These are phyloP conservation scores for Montipora capitata DNA, from an alignment of 92 coral and sea anemone species.

Conservation along the genomic window DNA sequence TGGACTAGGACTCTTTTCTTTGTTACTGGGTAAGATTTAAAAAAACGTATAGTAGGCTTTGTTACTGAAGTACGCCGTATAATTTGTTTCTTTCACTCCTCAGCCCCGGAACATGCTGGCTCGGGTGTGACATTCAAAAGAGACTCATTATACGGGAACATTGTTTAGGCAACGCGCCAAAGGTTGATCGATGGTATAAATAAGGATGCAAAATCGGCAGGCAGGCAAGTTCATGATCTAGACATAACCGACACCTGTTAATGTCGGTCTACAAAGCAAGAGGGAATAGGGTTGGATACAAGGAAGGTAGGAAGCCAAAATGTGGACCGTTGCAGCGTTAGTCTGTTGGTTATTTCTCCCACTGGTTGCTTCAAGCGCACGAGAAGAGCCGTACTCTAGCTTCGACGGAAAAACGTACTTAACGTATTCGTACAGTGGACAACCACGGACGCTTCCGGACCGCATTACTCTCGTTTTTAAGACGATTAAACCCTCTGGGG, in stretches of 20 bases:
- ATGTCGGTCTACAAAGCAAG: slow-evolving; percentile 44
- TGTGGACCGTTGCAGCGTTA: slow-evolving; percentile 28
- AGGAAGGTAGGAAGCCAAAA: slow-evolving; percentile 47
- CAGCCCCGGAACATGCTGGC: slow-evolving; percentile 62
- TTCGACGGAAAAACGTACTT: slow-evolving; percentile 87
- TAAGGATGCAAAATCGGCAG: slow-evolving; percentile 49
- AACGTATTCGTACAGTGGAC: slow-evolving; percentile 66
- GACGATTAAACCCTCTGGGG: slow-evolving; percentile 90
- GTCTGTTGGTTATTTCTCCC: slow-evolving; percentile 33
- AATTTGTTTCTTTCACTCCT: slow-evolving; percentile 35
- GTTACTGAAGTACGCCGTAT: slow-evolving; percentile 37
- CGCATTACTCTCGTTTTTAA: slow-evolving; percentile 77
- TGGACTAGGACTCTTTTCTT: slow-evolving; percentile 64
- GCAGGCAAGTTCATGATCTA: slow-evolving; percentile 28
- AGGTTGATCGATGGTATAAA: slow-evolving; percentile 64
- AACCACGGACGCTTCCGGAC: slow-evolving; percentile 61
- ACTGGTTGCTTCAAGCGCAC: slow-evolving; percentile 14
- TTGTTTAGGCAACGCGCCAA: slow-evolving; percentile 41
- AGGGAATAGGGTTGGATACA: slow-evolving; percentile 25
- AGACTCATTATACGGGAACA: slow-evolving; percentile 29
- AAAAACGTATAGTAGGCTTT: slow-evolving; percentile 50
- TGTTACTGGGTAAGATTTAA: slow-evolving; percentile 56
- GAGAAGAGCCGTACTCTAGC: slow-evolving; percentile 39
- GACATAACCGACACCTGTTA: slow-evolving; percentile 46
- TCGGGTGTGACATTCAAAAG: slow-evolving; percentile 54